Percentiles rank a stretch among this genome's conserved stretches.
Conservation (phyloP, 2,888 invertebrate genomes). For the Eupelmus urozonus region DNA sequence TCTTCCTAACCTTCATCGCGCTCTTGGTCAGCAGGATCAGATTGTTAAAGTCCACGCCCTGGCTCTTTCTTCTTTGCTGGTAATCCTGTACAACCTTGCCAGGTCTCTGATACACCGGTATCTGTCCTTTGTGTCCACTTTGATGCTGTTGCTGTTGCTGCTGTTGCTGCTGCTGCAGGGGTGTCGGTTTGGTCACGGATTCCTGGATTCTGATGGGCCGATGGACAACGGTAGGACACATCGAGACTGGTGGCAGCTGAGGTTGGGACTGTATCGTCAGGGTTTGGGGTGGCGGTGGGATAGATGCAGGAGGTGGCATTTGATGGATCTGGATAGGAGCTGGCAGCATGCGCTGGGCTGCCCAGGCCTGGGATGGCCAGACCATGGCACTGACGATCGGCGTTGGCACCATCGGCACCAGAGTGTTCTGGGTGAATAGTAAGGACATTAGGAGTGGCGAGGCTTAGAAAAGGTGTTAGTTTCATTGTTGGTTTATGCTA, state of each 20-base stretch:
- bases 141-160: slow-evolving; percentile 32
- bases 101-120: slow-evolving; percentile 73
- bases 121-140: slow-evolving; percentile 61
- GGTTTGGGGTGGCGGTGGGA: slow-evolving; percentile 55
- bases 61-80: slow-evolving; percentile 66
- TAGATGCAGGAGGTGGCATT: slow-evolving; percentile 9
- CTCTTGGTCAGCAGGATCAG: slow-evolving; percentile 73
- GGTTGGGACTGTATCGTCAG: slow-evolving; percentile 52
- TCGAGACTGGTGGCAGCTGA: slow-evolving; percentile 43
- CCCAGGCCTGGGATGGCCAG: slow-evolving; percentile 60
- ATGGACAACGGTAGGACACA: slow-evolving; percentile 68
- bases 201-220: slow-evolving; percentile 67
- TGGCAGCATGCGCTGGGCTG: slow-evolving; percentile 53
- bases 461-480: too few species aligned
- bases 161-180: slow-evolving; percentile 9
- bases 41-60: slow-evolving; percentile 74
- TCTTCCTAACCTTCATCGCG: slow-evolving; percentile 69
- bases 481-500: too few species aligned
- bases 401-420: slow-evolving; percentile 66
- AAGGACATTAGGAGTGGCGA: neutral
- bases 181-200: slow-evolving; percentile 30
- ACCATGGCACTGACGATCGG: slow-evolving; percentile 62
- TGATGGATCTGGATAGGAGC: slow-evolving; percentile 61
- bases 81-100: slow-evolving; percentile 70
- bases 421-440: slow-evolving; percentile 64